Percentiles rank a stretch among this genome's conserved stretches.
These are phyloP conservation scores for Drosophila lacteicornis DNA, from an alignment of 1,140 invertebrate species.

Conservation along the genomic window DNA sequence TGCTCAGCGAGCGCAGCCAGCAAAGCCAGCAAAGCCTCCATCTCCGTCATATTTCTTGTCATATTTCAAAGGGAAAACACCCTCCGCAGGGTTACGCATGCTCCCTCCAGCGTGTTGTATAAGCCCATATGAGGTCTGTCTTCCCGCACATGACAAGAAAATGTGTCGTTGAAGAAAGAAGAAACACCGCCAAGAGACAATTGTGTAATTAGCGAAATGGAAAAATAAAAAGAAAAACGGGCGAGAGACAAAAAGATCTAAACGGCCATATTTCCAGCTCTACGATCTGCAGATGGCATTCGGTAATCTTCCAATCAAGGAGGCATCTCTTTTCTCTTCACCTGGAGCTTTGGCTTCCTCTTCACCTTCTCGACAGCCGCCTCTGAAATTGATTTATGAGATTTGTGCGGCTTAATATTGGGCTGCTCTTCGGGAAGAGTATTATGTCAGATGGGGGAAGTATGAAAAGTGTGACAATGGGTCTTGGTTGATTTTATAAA, in stretches of 20 bases:
- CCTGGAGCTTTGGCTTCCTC: slow-evolving; percentile 36
- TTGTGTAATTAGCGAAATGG: slow-evolving; percentile 75
- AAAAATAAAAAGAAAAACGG: slow-evolving; percentile 21
- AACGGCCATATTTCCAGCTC: slow-evolving; percentile 52
- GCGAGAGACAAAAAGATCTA: slow-evolving; percentile 63
- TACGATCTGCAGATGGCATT: slow-evolving; percentile 24
- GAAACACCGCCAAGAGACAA: slow-evolving; percentile 53
- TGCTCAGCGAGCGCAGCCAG: slow-evolving; percentile 40
- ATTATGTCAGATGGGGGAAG: slow-evolving; percentile 14
- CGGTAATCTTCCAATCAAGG: slow-evolving; percentile 42
- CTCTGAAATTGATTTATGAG: slow-evolving; percentile 66
- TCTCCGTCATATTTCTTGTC: slow-evolving; percentile 8
- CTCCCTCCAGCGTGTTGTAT: slow-evolving; percentile 56
- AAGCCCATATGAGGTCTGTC: slow-evolving; percentile 32
- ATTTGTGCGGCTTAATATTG: slow-evolving; percentile 8
- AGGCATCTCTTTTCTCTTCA: slow-evolving; percentile 11
- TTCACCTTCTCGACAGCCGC: slow-evolving; percentile 35
- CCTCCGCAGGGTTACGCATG: slow-evolving; percentile 68
- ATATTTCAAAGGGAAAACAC: slow-evolving; percentile 48
- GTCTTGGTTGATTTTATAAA: not conserved
- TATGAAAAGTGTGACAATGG: slow-evolving; percentile 3
- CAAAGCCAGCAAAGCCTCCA: slow-evolving; percentile 17
- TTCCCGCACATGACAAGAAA: slow-evolving; percentile 49
- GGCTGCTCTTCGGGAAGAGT: slow-evolving; percentile 10
- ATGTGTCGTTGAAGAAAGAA: slow-evolving; percentile 49